phyloP scores from a whole-genome alignment of 2,888 invertebrate genomes.

The Andrena fulva region DNA sequence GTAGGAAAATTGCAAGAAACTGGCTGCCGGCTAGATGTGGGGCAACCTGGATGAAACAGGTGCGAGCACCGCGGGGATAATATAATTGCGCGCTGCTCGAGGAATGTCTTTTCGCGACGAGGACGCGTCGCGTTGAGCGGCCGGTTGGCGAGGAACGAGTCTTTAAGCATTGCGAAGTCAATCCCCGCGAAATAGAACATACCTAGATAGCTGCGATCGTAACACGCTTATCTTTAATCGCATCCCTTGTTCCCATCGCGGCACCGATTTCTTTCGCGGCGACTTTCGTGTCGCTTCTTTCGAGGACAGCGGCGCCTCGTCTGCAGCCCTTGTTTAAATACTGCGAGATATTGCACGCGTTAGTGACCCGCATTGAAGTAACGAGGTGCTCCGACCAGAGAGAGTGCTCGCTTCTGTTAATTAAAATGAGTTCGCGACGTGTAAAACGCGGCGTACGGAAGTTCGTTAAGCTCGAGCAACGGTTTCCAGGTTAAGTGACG shows the following conservation, averaged over 20 bases:
- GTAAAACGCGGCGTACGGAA: conserved; percentile 53
- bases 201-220: conserved; percentile 11
- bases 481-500: conserved; percentile 57
- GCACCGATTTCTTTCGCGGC: background rate
- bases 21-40: conserved; percentile 33
- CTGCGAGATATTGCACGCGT: conserved; percentile 47
- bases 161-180: conserved; percentile 54
- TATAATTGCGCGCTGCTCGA: conserved; percentile 64
- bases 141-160: conserved; percentile 21
- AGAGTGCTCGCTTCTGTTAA: conserved; percentile 45
- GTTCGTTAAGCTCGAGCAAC: conserved; percentile 38
- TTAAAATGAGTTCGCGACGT: conserved; percentile 52
- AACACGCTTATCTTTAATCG: conserved; percentile 17
- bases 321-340: conserved; percentile 35
- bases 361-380: conserved; percentile 56
- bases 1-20: conserved; percentile 58
- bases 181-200: background rate
- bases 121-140: conserved; percentile 13
- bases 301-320: background rate
- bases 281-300: background rate
- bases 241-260: background rate
- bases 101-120: conserved; percentile 51
- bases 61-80: conserved; percentile 52
- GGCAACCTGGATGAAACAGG: conserved; percentile 40
- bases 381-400: conserved; percentile 31